Percentiles rank a stretch among this genome's conserved stretches.
Conservation (phyloP, 2,113 vertebrate species). For the Tretioscincus oriximinensis region DNA sequence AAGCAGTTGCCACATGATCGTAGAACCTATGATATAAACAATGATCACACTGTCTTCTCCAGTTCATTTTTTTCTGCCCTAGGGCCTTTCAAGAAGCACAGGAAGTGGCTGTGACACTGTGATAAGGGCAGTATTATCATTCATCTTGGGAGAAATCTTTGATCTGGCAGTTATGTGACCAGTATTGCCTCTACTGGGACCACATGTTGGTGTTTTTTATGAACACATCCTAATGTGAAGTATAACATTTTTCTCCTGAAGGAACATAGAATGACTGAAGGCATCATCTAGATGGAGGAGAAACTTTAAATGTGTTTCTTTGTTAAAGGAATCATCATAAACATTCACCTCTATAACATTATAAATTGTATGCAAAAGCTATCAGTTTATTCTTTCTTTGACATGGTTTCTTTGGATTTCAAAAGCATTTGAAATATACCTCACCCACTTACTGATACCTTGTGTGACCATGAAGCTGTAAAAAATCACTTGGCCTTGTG, state of each 20-base stretch:
- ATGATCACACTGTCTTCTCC: too few species aligned
- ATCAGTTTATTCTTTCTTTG: neutral
- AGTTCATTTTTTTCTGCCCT: too few species aligned
- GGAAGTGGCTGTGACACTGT: too few species aligned
- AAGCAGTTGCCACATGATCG: too few species aligned
- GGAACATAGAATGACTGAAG: neutral
- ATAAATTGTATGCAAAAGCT: neutral
- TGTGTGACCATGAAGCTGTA: neutral
- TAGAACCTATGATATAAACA: too few species aligned
- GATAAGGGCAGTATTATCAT: too few species aligned
- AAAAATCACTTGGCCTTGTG: slow-evolving; percentile 12
- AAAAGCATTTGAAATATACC: neutral
- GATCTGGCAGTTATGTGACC: too few species aligned
- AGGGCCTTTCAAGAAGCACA: too few species aligned
- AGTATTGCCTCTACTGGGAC: too few species aligned
- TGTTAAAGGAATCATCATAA: too few species aligned
- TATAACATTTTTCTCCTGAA: neutral
- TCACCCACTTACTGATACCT: neutral
- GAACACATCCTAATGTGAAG: neutral
- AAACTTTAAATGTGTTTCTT: neutral
- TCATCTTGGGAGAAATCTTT: too few species aligned
- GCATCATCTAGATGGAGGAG: neutral
- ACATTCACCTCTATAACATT: neutral
- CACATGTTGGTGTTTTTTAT: too few species aligned
- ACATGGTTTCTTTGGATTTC: neutral